These are phyloP conservation scores for Smutsia temminckii DNA, from an alignment of 2,797 vertebrate species.

Conservation along the genomic window DNA sequence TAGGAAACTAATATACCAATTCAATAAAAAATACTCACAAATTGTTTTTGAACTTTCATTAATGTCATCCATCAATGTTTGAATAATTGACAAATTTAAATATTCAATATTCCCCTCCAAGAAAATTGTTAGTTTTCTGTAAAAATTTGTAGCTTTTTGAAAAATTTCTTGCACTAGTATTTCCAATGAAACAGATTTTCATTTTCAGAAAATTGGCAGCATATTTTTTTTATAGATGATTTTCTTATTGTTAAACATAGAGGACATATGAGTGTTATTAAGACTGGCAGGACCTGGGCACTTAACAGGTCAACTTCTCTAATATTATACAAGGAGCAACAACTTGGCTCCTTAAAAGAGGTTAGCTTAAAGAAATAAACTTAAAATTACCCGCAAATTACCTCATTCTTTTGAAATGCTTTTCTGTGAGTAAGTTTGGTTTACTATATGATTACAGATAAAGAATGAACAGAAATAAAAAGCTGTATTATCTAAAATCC, in stretches of 20 bases:
- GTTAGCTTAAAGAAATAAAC: conserved; percentile 49
- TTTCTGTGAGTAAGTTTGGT: conserved; percentile 3
- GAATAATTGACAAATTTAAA: neutral
- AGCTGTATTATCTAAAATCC: neutral
- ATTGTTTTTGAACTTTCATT: conserved; percentile 1
- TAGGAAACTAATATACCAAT: neutral
- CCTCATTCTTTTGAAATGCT: conserved; percentile 41
- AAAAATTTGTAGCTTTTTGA: neutral
- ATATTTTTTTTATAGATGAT: conserved; percentile 8
- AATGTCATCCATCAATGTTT: neutral
- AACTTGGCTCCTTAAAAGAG: conserved; percentile 28
- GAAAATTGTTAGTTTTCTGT: neutral
- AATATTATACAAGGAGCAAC: conserved; percentile 2
- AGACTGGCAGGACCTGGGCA: neutral
- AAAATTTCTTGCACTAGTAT: conserved; percentile 2
- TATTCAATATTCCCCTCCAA: neutral
- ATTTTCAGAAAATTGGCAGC: conserved; percentile 32
- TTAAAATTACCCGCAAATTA: neutral
- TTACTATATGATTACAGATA: conserved; percentile 28
- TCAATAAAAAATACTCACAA: neutral
- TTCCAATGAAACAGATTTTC: conserved; percentile 5
- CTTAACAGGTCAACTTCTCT: conserved; percentile 36
- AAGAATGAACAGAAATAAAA: conserved; percentile 46
- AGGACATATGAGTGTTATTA: conserved; percentile 5
- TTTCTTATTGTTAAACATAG: conserved; percentile 46